Conservation (phyloP, 2,113 vertebrate species). For the Xenopus borealis region DNA sequence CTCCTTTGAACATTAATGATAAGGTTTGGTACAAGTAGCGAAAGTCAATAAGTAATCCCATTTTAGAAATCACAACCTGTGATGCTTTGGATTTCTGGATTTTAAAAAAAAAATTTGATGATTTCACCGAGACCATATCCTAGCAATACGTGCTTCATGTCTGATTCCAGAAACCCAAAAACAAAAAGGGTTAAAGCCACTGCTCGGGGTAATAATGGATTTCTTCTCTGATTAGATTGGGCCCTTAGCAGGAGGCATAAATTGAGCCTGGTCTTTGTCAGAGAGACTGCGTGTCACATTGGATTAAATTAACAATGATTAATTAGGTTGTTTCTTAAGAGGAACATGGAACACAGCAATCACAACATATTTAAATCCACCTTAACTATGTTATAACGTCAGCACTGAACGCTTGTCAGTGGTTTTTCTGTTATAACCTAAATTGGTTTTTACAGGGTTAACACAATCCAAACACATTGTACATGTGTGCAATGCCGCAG, state of each 20-base stretch:
- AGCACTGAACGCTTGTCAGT: not conserved
- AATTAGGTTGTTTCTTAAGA: constrained; percentile 52
- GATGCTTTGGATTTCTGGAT: too few relatives aligned
- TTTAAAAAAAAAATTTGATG: too few relatives aligned
- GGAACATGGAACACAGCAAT: constrained; percentile 24
- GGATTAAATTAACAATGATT: constrained; percentile 62
- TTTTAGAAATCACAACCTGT: too few relatives aligned
- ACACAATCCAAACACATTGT: not conserved
- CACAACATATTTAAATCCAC: constrained; percentile 39
- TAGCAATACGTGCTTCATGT: too few relatives aligned
- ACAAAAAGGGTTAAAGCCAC: constrained; percentile 17
- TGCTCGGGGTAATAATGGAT: constrained; percentile 21
- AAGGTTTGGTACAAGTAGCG: too few relatives aligned
- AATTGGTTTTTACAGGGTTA: not conserved
- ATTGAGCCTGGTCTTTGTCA: constrained; percentile 49
- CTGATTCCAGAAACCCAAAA: not conserved
- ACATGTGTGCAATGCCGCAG: not conserved
- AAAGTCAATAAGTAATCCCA: too few relatives aligned
- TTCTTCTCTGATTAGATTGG: constrained; percentile 47
- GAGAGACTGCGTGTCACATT: constrained; percentile 47
- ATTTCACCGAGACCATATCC: too few relatives aligned
- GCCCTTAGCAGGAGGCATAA: constrained; percentile 53
- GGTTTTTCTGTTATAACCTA: not conserved
- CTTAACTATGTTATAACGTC: constrained; percentile 15
- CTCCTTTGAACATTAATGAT: too few relatives aligned